Percentiles rank a stretch among this genome's conserved stretches.
Evolutionary conservation across 2,888 invertebrate species (phyloP).

Genomic region (Perithous albicinctus): DNA sequence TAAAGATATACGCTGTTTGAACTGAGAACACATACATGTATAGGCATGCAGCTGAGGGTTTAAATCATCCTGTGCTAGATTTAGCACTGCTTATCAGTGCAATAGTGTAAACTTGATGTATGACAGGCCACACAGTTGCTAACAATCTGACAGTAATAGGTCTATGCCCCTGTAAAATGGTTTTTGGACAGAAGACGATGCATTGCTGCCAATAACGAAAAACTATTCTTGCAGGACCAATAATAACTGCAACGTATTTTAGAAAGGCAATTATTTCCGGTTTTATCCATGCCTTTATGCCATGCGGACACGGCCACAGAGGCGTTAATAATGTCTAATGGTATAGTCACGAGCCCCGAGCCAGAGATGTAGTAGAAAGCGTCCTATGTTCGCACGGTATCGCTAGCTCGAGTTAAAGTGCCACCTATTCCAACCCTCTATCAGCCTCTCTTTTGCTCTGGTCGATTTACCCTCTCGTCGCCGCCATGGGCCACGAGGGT

Average conservation of each 20-base stretch:
- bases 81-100: neutral
- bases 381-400: slow-evolving; percentile 46
- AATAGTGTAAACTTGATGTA: neutral
- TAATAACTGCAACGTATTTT: slow-evolving; percentile 1
- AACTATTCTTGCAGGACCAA: neutral
- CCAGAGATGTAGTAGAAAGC: slow-evolving; percentile 32
- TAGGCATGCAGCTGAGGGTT: neutral
- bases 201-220: neutral
- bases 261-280: slow-evolving; percentile 63
- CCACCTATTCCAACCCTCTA: slow-evolving; percentile 49
- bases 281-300: slow-evolving; percentile 65
- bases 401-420: slow-evolving; percentile 67
- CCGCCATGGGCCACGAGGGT: slow-evolving; percentile 43
- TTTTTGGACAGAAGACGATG: neutral
- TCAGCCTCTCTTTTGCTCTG: slow-evolving; percentile 44
- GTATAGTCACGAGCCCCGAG: slow-evolving; percentile 38
- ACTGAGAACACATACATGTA: neutral
- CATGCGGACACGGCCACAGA: slow-evolving; percentile 39
- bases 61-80: neutral
- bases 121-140: neutral
- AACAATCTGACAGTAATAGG: neutral
- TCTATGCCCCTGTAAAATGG: no score
- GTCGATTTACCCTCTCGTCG: slow-evolving; percentile 40
- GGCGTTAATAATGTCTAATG: slow-evolving; percentile 67
- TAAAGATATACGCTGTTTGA: neutral